Conservation (phyloP, 2,888 invertebrate species). For the Hyalella azteca region DNA sequence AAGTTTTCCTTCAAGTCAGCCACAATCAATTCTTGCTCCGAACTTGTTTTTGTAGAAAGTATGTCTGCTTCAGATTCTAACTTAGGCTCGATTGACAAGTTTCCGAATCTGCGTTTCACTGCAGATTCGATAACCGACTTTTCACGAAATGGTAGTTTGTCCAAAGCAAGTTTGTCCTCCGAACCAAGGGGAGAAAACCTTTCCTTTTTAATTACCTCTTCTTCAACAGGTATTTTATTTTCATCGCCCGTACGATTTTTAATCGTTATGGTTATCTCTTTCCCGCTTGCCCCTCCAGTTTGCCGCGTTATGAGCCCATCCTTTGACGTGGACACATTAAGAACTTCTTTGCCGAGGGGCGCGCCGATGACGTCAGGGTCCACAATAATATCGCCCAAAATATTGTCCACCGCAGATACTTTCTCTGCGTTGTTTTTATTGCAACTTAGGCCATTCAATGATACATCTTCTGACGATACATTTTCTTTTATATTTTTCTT, state of each 20-base stretch:
- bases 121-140: constrained; percentile 14
- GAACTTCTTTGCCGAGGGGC: neutral
- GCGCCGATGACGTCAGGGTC: neutral
- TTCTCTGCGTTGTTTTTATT: no score
- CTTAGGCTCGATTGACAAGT: neutral
- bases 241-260: neutral
- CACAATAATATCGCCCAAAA: neutral
- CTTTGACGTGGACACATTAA: neutral
- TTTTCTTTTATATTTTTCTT: neutral
- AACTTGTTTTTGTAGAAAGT: neutral
- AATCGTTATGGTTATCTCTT: neutral
- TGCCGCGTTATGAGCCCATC: neutral
- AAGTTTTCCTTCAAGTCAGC: constrained; percentile 10
- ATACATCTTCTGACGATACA: neutral
- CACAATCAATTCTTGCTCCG: neutral
- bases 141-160: neutral
- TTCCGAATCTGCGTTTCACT: neutral
- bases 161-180: neutral
- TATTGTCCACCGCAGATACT: neutral
- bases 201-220: neutral
- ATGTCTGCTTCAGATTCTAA: neutral
- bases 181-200: neutral
- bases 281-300: neutral
- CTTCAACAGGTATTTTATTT: neutral
- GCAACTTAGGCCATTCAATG: neutral